Evolutionary conservation across 2,113 vertebrate species (phyloP).

Genomic region (Cnemophilus loriae): DNA sequence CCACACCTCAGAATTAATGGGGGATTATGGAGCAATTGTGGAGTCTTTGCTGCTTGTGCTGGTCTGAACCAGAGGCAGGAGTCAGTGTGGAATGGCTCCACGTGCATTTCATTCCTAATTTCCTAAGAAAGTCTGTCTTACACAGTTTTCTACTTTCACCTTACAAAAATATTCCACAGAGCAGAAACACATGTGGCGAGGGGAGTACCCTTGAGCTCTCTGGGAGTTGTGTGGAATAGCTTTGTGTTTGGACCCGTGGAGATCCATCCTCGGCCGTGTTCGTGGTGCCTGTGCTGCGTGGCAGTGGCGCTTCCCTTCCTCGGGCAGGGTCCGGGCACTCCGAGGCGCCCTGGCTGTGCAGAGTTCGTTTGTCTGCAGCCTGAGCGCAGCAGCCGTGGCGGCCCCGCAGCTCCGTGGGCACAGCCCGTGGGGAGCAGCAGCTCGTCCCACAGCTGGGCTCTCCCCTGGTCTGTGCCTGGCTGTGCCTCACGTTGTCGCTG

Average conservation of each 20-base stretch:
- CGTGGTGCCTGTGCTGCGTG: background rate
- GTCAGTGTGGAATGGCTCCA: background rate
- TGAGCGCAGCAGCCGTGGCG: background rate
- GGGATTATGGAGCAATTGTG: background rate
- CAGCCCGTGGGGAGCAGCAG: background rate
- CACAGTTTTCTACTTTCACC: background rate
- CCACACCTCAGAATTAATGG: background rate
- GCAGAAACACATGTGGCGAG: background rate
- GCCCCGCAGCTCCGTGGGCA: background rate
- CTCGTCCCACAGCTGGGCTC: background rate
- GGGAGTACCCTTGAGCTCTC: background rate
- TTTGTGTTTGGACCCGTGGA: background rate
- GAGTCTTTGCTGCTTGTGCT: background rate
- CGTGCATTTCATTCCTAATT: background rate
- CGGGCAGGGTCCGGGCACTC: background rate
- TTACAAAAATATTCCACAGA: background rate
- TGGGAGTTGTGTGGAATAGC: background rate
- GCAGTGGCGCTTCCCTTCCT: background rate
- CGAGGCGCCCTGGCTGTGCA: background rate
- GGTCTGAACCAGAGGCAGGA: background rate
- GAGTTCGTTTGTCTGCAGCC: background rate
- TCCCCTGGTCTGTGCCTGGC: background rate
- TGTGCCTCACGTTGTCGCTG: background rate
- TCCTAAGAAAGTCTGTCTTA: background rate
- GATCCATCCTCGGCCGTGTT: rapidly evolving